Percentiles rank a stretch among this genome's conserved stretches.
Evolutionary conservation across 2,113 vertebrate species (phyloP).

Genomic region (Dryoscopus gambensis): DNA sequence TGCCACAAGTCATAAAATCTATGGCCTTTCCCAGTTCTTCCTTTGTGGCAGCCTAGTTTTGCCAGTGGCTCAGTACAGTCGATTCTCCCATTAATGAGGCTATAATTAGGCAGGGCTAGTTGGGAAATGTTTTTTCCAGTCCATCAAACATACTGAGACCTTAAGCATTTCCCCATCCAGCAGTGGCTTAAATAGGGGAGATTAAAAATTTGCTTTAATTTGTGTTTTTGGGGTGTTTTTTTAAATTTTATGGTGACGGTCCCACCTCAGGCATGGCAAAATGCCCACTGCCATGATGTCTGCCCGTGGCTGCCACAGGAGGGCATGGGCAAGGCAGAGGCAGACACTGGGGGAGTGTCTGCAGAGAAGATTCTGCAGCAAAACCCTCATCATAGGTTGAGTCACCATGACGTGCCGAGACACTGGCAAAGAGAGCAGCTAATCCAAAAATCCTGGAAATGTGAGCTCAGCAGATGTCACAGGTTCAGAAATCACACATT

Average conservation of each 20-base stretch:
- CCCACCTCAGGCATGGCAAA: background rate
- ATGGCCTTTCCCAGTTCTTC: background rate
- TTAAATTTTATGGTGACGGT: background rate
- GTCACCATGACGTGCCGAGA: background rate
- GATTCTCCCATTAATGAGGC: background rate
- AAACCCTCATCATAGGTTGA: background rate
- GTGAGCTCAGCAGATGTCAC: background rate
- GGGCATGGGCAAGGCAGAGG: background rate
- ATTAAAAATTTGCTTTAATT: background rate
- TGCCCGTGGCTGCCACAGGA: fast-evolving
- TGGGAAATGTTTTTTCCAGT: background rate
- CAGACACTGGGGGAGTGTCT: fast-evolving
- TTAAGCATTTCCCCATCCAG: background rate
- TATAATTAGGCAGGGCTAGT: slow-evolving; percentile 1
- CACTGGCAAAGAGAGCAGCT: background rate
- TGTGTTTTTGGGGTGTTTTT: fast-evolving
- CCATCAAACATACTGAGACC: background rate
- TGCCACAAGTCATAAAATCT: background rate
- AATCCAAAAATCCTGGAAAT: background rate
- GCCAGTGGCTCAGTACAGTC: background rate
- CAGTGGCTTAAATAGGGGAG: background rate
- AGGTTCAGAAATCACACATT: background rate
- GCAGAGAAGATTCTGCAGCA: background rate
- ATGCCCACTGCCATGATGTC: background rate
- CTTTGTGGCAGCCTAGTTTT: background rate